Base-by-base conservation (phyloP, 2,888 invertebrate genomes). In the Brachypalpus laphriformis region DNA sequence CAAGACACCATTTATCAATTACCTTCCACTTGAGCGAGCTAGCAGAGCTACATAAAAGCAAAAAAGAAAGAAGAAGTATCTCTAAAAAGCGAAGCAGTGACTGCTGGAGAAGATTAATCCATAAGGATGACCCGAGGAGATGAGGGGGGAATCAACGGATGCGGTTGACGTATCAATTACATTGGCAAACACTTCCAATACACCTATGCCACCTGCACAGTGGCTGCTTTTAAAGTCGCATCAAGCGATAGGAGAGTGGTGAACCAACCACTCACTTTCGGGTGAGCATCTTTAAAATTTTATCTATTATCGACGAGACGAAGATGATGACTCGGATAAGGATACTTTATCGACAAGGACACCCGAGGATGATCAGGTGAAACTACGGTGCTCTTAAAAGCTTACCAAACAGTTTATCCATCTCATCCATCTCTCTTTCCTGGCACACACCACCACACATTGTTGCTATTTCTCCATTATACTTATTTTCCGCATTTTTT, bases 1-100 rank as follows among this genome's bases (percentile, higher is more conserved):
- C 72, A 78, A 63, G 72, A 66, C 65, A 71, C 82, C 66, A 83
- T 78, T 72, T 83, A 74, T 78, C 82, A 83, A 83, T 78, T 72
- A 68, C 68, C 20, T 83, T 83, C 49, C 56, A 74, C 78, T 78
- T 61, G 72, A 66, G 8, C 28, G 51, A 51, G 9, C 20, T 31
- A 37, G 31, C 42, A 56, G 34, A 56, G 28, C 8, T 59, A n/a
- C n/a, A n/a, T n/a, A 74, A 61, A 45, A 61, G 66, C 68, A 75
- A 74, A 59, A 74, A 51, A n/a, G n/a, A n/a, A n/a, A n/a, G n/a
- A n/a, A n/a, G n/a, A n/a, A 54, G 25, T 34, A 34, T 34, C 34
- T 28, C 14, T 59, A 74, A 37, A 42, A 1, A 31, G 3, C 40
- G 3, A 14, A 14, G 14, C n/a, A 40, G 6, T 5, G n/a, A n/a